Evolutionary conservation across 2,797 vertebrate genomes (phyloP).

Genomic region (Cheracebus regulus): DNA sequence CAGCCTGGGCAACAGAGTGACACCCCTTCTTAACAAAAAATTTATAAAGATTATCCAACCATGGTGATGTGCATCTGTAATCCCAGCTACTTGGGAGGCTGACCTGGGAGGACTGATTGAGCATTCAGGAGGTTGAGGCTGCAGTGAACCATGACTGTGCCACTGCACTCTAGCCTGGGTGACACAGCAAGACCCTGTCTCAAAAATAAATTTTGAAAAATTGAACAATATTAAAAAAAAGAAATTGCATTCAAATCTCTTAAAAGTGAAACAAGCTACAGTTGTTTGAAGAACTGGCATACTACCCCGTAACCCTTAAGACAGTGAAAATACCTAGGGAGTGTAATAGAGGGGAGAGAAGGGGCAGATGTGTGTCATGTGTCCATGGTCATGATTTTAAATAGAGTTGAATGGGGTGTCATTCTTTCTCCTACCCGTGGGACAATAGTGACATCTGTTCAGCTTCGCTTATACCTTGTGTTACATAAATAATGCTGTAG

Average conservation of each 20-base stretch:
- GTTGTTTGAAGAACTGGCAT: not conserved
- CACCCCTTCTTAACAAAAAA: not conserved
- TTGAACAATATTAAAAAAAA: too few relatives aligned
- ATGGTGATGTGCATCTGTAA: not conserved
- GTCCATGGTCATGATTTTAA: not conserved
- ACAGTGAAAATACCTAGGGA: not conserved
- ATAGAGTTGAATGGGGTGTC: not conserved
- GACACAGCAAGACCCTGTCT: not conserved
- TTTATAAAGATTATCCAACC: not conserved
- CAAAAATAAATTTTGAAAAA: not conserved
- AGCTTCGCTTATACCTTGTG: not conserved
- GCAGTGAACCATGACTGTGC: not conserved
- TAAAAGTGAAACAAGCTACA: not conserved
- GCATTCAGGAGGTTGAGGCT: not conserved
- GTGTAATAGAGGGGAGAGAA: not conserved
- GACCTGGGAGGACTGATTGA: not conserved
- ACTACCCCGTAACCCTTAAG: not conserved
- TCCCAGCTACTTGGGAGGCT: accelerated
- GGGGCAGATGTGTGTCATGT: not conserved
- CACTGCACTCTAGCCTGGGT: not conserved
- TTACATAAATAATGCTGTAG: not conserved
- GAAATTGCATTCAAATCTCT: not conserved
- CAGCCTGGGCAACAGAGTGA: not conserved
- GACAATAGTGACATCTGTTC: not conserved
- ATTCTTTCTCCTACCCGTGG: not conserved